Percentiles rank a stretch among this genome's conserved stretches.
Conservation (phyloP, 2,888 invertebrate species). For the Rotaria sp. region DNA sequence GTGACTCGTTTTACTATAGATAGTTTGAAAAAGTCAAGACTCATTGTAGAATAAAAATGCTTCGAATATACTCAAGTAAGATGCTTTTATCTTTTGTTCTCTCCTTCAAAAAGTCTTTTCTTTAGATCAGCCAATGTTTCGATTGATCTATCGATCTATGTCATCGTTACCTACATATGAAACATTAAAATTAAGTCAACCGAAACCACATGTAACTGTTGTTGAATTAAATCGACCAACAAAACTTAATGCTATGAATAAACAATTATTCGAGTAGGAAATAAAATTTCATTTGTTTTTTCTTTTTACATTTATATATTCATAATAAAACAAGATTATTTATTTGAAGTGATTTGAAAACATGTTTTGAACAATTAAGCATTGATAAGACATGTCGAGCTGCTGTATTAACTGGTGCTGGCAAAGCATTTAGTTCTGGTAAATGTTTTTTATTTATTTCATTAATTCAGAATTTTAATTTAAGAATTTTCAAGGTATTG, state of each 20-base stretch:
- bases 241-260: constrained; percentile 75
- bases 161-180: constrained; percentile 16
- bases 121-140: background rate
- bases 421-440: constrained; percentile 75
- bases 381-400: constrained; percentile 74
- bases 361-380: constrained; percentile 71
- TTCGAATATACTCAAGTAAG: background rate
- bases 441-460: background rate
- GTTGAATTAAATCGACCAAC: constrained; percentile 82
- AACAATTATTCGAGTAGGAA: constrained; percentile 73
- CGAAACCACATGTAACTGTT: constrained; percentile 57
- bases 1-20: no score
- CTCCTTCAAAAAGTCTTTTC: background rate
- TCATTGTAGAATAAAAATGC: no score
- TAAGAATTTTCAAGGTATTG: background rate
- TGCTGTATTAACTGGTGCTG: constrained; percentile 73
- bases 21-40: no score
- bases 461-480: background rate
- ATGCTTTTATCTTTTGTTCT: background rate
- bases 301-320: constrained; percentile 14
- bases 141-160: background rate
- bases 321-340: constrained; percentile 34
- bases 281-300: background rate
- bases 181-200: constrained; percentile 46
- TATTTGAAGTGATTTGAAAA: constrained; percentile 64